These are phyloP conservation scores for Aplidium turbinatum DNA, from an alignment of 23 tunicate genomes.

Conservation along the genomic window DNA sequence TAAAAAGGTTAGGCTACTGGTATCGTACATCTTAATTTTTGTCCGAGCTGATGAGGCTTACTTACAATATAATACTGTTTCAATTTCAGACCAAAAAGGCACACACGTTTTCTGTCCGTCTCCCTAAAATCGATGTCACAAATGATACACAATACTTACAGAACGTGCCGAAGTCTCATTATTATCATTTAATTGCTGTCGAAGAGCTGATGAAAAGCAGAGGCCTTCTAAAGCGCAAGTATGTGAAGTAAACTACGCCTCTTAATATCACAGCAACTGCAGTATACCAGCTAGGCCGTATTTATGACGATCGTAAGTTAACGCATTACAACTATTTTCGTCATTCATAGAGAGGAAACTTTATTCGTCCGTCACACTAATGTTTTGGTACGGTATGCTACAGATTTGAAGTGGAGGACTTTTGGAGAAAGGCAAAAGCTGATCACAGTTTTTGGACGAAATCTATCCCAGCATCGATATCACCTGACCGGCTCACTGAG, in stretches of 20 bases:
- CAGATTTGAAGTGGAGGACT: constrained; percentile 52
- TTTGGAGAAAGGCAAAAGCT: constrained; percentile 41
- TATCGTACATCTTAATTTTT: too few species aligned
- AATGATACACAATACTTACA: constrained; percentile 41
- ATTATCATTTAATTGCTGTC: constrained; percentile 53
- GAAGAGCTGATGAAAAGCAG: constrained; percentile 71
- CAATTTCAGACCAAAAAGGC: constrained; percentile 26
- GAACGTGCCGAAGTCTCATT: constrained; percentile 54
- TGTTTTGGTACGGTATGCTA: neutral
- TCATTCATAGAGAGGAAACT: too few species aligned
- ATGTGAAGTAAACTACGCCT: too few species aligned
- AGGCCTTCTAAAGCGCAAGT: constrained; percentile 48
- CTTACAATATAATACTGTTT: neutral
- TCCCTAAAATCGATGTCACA: constrained; percentile 34
- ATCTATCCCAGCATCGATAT: constrained; percentile 17
- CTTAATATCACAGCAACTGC: too few species aligned
- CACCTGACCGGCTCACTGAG: constrained; percentile 47
- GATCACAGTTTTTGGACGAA: constrained; percentile 29
- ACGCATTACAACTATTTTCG: too few species aligned
- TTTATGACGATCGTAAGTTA: too few species aligned
- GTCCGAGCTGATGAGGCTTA: too few species aligned
- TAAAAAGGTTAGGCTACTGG: too few species aligned
- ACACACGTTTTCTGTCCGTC: constrained; percentile 6
- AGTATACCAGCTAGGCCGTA: too few species aligned
- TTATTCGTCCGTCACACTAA: too few species aligned